Evolutionary conservation across 2,797 vertebrate species (phyloP).

Genomic region (Trichosurus vulpecula): DNA sequence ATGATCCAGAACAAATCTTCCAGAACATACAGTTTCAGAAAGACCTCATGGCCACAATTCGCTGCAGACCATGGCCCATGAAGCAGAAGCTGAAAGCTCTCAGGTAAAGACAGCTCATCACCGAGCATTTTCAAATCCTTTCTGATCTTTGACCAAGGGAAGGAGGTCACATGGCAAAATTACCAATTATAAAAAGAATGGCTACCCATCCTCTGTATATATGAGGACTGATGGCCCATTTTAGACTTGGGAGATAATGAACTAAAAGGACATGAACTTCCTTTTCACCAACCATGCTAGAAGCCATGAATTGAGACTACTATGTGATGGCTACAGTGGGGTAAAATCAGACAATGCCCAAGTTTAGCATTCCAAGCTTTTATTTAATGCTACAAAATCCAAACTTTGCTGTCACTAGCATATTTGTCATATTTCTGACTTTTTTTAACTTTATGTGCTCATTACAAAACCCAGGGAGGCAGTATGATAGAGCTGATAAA

Average conservation of each 20-base stretch:
- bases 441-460: background rate
- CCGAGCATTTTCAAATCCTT: fast-evolving
- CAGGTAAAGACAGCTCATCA: slow-evolving; percentile 84
- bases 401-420: background rate
- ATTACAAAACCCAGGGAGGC: background rate
- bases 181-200: background rate
- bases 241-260: background rate
- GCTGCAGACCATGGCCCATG: slow-evolving; percentile 95
- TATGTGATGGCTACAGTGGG: background rate
- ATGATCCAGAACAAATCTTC: slow-evolving; percentile 95
- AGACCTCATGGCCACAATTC: slow-evolving; percentile 95
- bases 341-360: background rate
- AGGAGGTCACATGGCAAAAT: background rate
- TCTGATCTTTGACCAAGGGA: background rate
- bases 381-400: background rate
- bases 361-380: background rate
- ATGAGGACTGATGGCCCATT: background rate
- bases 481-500: background rate
- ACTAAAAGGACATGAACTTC: background rate
- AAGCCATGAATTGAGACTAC: background rate
- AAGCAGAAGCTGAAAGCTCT: slow-evolving; percentile 94
- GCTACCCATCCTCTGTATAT: background rate
- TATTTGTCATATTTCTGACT: background rate
- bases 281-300: background rate
- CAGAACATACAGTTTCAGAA: slow-evolving; percentile 99